These are phyloP conservation scores for Acanthurus tractus DNA, from an alignment of 2,797 vertebrate species.

Conservation along the genomic window DNA sequence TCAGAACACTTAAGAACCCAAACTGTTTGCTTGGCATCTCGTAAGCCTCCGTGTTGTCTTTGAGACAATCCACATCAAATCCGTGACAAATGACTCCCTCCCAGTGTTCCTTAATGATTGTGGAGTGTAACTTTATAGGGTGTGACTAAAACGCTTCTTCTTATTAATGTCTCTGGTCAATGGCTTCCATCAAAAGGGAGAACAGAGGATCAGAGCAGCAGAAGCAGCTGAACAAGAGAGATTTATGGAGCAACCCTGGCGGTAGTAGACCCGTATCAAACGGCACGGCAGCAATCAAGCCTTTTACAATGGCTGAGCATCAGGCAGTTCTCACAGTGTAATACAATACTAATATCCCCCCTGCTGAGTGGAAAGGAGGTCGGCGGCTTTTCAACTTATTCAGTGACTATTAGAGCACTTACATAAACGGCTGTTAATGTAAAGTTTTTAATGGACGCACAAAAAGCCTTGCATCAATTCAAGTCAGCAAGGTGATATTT, in stretches of 20 bases:
- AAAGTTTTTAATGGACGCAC: constrained; percentile 42
- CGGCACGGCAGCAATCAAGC: constrained; percentile 66
- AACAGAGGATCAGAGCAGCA: constrained; percentile 55
- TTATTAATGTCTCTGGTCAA: constrained; percentile 79
- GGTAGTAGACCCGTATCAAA: constrained; percentile 57
- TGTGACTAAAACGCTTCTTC: constrained; percentile 77
- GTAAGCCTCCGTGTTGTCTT: constrained; percentile 37
- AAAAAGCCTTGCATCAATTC: constrained; percentile 31
- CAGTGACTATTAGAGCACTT: constrained; percentile 51
- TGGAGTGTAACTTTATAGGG: constrained; percentile 77
- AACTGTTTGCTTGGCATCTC: constrained; percentile 46
- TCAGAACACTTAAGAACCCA: constrained; percentile 4
- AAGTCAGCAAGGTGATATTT: constrained; percentile 12
- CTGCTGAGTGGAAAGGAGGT: constrained; percentile 50
- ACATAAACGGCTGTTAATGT: constrained; percentile 41
- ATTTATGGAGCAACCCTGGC: constrained; percentile 75
- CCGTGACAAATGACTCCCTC: constrained; percentile 57
- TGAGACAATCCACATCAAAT: constrained; percentile 49
- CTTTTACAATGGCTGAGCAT: constrained; percentile 71
- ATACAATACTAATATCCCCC: constrained; percentile 63
- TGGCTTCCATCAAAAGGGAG: constrained; percentile 73
- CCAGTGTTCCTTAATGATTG: constrained; percentile 61
- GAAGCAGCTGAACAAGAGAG: constrained; percentile 63
- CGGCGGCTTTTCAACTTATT: constrained; percentile 49
- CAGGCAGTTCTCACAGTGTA: constrained; percentile 59